Base-by-base conservation (phyloP, 2,888 invertebrate genomes). In the Drosophila algonquin region DNA sequence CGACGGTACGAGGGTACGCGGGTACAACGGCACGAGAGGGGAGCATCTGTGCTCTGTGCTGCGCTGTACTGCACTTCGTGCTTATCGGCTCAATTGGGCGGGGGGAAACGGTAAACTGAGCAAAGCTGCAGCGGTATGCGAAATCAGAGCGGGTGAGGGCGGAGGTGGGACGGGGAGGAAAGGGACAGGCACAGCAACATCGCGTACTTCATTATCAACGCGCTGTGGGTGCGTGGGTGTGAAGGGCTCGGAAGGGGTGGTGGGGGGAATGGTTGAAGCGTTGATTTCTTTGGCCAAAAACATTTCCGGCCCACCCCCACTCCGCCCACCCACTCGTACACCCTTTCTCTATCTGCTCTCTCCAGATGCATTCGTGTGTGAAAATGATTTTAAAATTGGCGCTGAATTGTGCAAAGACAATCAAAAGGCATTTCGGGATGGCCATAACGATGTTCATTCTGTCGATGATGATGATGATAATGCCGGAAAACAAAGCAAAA, bases 311-410 rank as follows among this genome's bases (percentile, higher is more conserved):
- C 75, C 76, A 55, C 56, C 71, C 53, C 52, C 24, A 55, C 56
- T 71, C 53, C 52, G 56, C 56, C 46, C 55, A 61, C 80, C 64
- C 63, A 71, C 67, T 51, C 21, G 21, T 3, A 21, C 21, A 71
- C 35, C 14, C 40, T 7, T 7, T 40, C 40, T 7, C n/a, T n/a
- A 40, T 40, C 40, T 40, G 40, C 40, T n/a, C 40, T n/a, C n/a
- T 40, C 40, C 7, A 40, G 75, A 84, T 79, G 80, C 85, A 81
- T 74, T 84, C 87, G 84, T 87, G 85, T 86, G 89, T 86, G 84
- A 86, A 86, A 86, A 89, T 89, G 87, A 86, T 86, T 86, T 86
- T 80, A 76, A 89, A 86, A 87, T 86, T 81, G 77, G 47, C 71
- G 87, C 73, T 68, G 80, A 81, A 76, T 73, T 78, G 80, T 62